Evolutionary conservation across 2,888 invertebrate species (phyloP).

Genomic region (Drosophila seclusa): DNA sequence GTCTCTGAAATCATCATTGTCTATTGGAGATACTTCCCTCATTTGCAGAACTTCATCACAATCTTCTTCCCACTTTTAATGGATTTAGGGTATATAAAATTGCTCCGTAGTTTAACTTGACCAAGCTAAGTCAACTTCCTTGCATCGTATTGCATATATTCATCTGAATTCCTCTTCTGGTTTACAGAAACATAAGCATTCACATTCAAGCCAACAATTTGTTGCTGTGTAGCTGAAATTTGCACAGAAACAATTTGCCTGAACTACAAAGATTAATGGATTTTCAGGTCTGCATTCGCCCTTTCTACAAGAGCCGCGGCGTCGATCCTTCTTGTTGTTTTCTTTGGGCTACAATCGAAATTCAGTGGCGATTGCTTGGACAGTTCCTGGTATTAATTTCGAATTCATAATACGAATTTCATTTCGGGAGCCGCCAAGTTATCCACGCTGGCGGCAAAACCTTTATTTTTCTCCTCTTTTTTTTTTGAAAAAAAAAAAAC

Average conservation of each 20-base stretch:
- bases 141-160: background rate
- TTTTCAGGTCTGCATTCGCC: constrained; percentile 23
- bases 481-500: background rate
- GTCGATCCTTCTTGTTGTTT: constrained; percentile 6
- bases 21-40: background rate
- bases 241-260: constrained; percentile 61
- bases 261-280: constrained; percentile 70
- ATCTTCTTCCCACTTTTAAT: background rate
- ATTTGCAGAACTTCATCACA: background rate
- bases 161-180: background rate
- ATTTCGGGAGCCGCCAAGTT: constrained; percentile 68
- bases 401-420: constrained; percentile 75
- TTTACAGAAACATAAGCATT: background rate
- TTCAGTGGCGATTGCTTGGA: constrained; percentile 81
- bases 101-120: too few relatives aligned
- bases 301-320: constrained; percentile 3
- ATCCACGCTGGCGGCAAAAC: constrained; percentile 56
- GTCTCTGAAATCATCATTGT: background rate
- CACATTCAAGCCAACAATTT: background rate
- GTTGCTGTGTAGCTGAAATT: constrained; percentile 14
- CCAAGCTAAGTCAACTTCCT: background rate
- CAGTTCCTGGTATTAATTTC: constrained; percentile 81
- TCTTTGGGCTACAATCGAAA: constrained; percentile 28
- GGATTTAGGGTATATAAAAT: too few relatives aligned
- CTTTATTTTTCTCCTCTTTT: constrained; percentile 14